Evolutionary conservation across 2,113 vertebrate species (phyloP), one percentile per base, ranked within the genome.

Genomic region (Willisornis vidua): DNA sequence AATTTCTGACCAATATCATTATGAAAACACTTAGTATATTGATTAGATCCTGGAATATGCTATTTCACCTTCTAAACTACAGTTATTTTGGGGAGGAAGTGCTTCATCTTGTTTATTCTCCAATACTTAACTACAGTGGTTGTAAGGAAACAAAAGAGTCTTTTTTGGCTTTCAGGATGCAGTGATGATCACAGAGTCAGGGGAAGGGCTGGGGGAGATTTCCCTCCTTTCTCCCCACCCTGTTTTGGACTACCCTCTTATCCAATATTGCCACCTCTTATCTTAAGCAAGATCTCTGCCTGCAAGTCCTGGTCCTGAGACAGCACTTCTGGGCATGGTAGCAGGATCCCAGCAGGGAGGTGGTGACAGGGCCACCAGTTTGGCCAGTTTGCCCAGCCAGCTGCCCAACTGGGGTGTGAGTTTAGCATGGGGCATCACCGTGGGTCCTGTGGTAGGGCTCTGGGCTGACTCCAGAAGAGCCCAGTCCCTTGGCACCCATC

Each of bases 301-400:
- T 76, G 29, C 39, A 33, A 37, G 29, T 31, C 28, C 63, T 19
- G 5, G 70, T 14, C 14, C 66, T 0, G 0, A 61, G 49, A 4
- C 59, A 61, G 35, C 13, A 3, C 8, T 62, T 65, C 51, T 33
- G 28, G 87, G 37, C 59, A 35, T 0, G 0, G 2, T 37, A 91
- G 87, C 41, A 70, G 73, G 49, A 73, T 43, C 12, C 49, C 63
- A 83, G 33, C 29, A 86, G 54, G 39, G 15, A 68, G 10, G 6
- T 52, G 58, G 54, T 65, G 45, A 5, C 1, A 1, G 41, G 12
- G 14, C 8, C 49, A 68, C 67, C 62, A 72, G 14, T 81, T 71
- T 78, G 55, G 9, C 74, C 63, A 80, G 33, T 90, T 48, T 89
- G 23, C 12, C 45, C 7, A 7, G 19, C 26, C 57, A 91, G 35